Percentiles rank a stretch among this genome's conserved stretches.
phyloP scores from a whole-genome alignment of 2,113 vertebrate genomes.

The Coptodon rendalli region DNA sequence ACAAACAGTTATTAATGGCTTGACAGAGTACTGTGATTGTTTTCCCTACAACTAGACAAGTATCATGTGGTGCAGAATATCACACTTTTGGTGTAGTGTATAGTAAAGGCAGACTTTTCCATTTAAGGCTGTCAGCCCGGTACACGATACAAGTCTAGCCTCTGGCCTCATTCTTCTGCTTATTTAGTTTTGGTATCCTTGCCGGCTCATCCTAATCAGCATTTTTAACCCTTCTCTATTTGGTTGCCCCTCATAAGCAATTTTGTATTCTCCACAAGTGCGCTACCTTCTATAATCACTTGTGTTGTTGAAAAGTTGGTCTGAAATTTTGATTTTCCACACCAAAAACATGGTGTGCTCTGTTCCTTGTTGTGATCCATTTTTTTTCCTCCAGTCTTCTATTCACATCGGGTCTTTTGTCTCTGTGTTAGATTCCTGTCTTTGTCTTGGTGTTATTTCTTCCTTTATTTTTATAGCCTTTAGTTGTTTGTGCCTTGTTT shows the following conservation, averaged over 20 bases:
- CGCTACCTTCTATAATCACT: not conserved
- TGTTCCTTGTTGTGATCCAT: not conserved
- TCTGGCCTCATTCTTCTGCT: not conserved
- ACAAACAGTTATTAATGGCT: conserved; percentile 49
- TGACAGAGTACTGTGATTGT: conserved; percentile 59
- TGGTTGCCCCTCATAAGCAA: not conserved
- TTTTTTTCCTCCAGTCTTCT: not conserved
- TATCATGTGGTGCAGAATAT: conserved; percentile 17
- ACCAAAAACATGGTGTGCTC: not conserved
- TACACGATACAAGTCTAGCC: not conserved
- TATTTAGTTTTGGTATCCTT: not conserved
- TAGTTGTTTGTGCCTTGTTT: not conserved
- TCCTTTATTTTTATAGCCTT: not conserved
- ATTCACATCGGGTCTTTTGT: not conserved
- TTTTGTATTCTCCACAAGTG: not conserved
- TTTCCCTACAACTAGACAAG: conserved; percentile 50
- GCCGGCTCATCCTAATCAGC: not conserved
- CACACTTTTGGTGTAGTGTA: not conserved
- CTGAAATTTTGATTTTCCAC: not conserved
- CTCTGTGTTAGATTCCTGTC: not conserved
- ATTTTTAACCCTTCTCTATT: not conserved
- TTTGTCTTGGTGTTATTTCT: not conserved
- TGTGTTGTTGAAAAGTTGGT: not conserved
- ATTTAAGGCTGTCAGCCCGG: conserved; percentile 21
- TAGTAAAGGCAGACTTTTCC: conserved; percentile 14